phyloP scores from a whole-genome alignment of 23 tunicate genomes.

The Halocynthia roretzi region DNA sequence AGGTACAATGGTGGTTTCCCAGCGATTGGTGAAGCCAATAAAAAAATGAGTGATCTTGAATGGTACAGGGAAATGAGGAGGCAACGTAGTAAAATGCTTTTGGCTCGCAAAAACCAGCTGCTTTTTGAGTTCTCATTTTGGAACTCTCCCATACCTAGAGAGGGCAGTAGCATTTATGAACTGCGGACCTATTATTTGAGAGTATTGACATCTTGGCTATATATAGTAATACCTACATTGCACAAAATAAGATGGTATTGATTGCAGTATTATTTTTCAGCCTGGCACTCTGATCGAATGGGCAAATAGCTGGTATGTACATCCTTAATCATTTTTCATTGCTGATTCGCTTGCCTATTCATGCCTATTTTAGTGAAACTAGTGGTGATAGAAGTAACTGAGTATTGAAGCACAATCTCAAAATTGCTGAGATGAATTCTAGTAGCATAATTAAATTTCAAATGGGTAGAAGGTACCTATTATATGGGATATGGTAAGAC shows the following conservation, averaged over 20 bases:
- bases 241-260: not conserved
- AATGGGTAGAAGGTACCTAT: no score
- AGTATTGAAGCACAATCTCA: no score
- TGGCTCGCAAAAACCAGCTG: constrained; percentile 77
- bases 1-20: constrained; percentile 83
- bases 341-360: no score
- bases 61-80: constrained; percentile 75
- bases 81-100: constrained; percentile 66
- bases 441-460: no score
- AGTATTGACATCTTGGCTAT: constrained; percentile 24
- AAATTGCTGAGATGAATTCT: no score
- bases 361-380: no score
- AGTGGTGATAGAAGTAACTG: no score
- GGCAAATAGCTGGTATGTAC: constrained; percentile 86
- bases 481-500: no score
- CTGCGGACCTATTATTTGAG: constrained; percentile 73
- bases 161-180: constrained; percentile 87
- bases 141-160: constrained; percentile 79
- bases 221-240: not conserved
- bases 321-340: no score
- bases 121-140: constrained; percentile 84
- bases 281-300: constrained; percentile 95
- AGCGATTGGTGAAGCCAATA: constrained; percentile 62
- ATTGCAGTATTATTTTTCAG: constrained; percentile 39
- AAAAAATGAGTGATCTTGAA: constrained; percentile 34